A percentile compares a stretch with the other conserved stretches of the same genome.
These are phyloP conservation scores for Neoseiulus cucumeris DNA, from an alignment of 1,140 invertebrate genomes.

Conservation along the genomic window DNA sequence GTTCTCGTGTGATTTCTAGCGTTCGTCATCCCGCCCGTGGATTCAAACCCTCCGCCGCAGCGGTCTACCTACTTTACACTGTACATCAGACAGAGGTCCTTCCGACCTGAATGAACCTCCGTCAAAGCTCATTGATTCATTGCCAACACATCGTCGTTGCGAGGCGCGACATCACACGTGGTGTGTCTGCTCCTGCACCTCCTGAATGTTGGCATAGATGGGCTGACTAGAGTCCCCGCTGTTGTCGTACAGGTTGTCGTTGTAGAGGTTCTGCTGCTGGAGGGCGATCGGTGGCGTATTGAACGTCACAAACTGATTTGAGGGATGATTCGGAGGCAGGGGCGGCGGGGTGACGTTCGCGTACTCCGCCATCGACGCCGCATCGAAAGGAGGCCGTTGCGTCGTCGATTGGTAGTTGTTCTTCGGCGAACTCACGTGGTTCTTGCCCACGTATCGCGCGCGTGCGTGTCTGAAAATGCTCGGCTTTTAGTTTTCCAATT, in stretches of 20 bases:
- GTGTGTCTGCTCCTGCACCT: neutral
- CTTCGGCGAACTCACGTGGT: neutral
- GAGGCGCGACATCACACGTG: neutral
- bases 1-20: too few species aligned
- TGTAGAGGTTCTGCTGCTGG: neutral
- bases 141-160: neutral
- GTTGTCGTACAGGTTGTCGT: constrained; percentile 9
- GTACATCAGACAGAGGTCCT: neutral
- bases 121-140: constrained; percentile 3
- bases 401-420: constrained; percentile 8
- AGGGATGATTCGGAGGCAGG: neutral
- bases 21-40: too few species aligned
- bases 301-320: constrained; percentile 3
- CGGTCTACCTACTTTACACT: constrained; percentile 9
- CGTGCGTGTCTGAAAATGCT: neutral
- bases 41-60: too few species aligned
- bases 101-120: neutral
- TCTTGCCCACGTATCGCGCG: constrained; percentile 3
- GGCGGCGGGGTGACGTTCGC: neutral
- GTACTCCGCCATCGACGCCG: constrained; percentile 1
- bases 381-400: neutral
- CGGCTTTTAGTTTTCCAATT: neutral
- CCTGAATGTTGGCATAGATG: constrained; percentile 9
- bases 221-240: constrained; percentile 10
- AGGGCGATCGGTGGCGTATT: neutral